Conservation (phyloP, 2,888 invertebrate genomes). For the Acanthacorydalis orientalis region DNA sequence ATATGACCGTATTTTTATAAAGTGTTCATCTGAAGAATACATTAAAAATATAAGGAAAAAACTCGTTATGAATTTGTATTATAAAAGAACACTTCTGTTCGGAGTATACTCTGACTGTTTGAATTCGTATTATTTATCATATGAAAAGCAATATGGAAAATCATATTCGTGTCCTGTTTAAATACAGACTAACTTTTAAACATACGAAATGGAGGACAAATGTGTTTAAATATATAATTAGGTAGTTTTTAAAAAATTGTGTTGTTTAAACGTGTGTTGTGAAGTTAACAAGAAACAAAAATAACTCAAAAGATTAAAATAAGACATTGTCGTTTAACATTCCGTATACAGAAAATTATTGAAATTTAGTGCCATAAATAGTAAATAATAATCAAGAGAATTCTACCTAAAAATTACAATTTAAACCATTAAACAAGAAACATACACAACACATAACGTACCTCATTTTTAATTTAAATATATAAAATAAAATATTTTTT, state of each 20-base stretch:
- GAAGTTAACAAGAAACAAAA: neutral
- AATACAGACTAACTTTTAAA: constrained; percentile 4
- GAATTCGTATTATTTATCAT: too few species aligned
- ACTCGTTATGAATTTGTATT: too few species aligned
- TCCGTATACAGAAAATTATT: neutral
- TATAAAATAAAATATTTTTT: neutral
- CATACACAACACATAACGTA: constrained; percentile 15
- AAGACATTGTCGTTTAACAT: too few species aligned
- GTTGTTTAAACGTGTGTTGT: neutral
- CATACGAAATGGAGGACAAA: constrained; percentile 4
- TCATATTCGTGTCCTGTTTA: neutral
- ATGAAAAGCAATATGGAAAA: neutral
- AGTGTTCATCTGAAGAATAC: too few species aligned
- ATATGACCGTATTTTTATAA: too few species aligned
- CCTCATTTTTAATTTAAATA: neutral
- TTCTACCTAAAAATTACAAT: constrained; percentile 17
- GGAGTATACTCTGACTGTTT: too few species aligned
- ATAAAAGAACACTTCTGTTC: too few species aligned
- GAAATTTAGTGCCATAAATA: neutral
- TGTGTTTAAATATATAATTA: neutral
- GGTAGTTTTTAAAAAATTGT: neutral
- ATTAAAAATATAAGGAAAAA: too few species aligned
- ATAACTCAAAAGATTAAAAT: neutral
- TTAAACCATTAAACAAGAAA: too few species aligned
- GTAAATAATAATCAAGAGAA: neutral